Conservation (phyloP, 2,797 vertebrate species). For the Cetoscarus ocellatus region DNA sequence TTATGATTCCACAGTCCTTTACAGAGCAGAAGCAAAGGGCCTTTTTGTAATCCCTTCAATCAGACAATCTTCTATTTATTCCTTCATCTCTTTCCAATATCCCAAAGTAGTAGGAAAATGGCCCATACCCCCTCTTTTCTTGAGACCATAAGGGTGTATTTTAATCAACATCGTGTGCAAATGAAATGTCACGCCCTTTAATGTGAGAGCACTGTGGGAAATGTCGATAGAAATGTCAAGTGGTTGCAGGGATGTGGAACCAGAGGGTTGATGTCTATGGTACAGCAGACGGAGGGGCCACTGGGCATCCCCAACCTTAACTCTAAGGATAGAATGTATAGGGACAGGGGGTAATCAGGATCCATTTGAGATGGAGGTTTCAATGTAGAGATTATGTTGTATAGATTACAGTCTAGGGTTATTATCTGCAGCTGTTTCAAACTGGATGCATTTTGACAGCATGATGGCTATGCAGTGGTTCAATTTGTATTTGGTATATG, state of each 20-base stretch:
- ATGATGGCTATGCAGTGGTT: neutral
- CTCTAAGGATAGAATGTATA: conserved; percentile 35
- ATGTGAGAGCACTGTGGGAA: conserved; percentile 87
- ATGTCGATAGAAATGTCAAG: conserved; percentile 91
- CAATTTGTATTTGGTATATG: too few relatives aligned
- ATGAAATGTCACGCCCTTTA: conserved; percentile 90
- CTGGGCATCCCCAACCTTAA: conserved; percentile 83
- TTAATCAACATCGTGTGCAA: conserved; percentile 89
- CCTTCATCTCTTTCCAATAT: conserved; percentile 55
- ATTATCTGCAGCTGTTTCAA: too few relatives aligned
- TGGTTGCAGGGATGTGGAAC: conserved; percentile 85
- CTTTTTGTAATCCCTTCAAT: conserved; percentile 46
- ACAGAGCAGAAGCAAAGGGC: conserved; percentile 23
- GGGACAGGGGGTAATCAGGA: conserved; percentile 31
- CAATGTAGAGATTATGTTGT: conserved; percentile 16
- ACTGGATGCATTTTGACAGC: neutral
- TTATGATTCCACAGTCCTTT: conserved; percentile 23
- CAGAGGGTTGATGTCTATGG: conserved; percentile 81
- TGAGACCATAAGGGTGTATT: conserved; percentile 83
- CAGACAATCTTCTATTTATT: conserved; percentile 51
- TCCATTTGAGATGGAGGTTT: conserved; percentile 23
- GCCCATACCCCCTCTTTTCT: conserved; percentile 69
- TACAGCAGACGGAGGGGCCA: conserved; percentile 77
- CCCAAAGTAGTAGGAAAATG: conserved; percentile 69
- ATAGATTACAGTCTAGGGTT: too few relatives aligned